Conservation (phyloP, 2,797 vertebrate genomes). For the Clarias platycephalus region DNA sequence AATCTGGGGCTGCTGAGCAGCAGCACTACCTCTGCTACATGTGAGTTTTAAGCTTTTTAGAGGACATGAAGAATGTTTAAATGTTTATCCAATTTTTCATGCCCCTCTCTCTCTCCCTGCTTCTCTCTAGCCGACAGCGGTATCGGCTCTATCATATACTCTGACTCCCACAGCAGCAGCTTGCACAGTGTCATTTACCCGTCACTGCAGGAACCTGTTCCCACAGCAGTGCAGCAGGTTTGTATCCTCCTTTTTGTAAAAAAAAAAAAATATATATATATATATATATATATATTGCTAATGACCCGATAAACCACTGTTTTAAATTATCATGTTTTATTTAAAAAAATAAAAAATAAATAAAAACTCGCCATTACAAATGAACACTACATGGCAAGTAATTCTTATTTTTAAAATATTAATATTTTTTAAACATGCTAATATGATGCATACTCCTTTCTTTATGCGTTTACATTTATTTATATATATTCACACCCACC, state of each 20-base stretch:
- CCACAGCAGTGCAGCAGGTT: slow-evolving; percentile 81
- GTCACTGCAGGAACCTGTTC: slow-evolving; percentile 80
- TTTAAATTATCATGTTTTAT: neutral
- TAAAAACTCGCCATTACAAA: no score
- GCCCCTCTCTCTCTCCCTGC: neutral
- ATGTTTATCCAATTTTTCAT: no score
- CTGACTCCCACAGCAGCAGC: slow-evolving; percentile 89
- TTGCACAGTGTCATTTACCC: slow-evolving; percentile 91
- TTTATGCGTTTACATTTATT: neutral
- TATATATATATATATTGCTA: neutral
- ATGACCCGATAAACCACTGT: neutral
- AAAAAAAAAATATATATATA: neutral
- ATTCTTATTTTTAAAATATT: neutral
- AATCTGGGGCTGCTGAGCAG: slow-evolving; percentile 77
- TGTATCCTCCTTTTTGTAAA: slow-evolving; percentile 69
- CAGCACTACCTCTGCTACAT: slow-evolving; percentile 85
- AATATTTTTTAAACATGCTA: neutral
- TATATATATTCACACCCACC: neutral
- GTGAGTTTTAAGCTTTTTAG: slow-evolving; percentile 25
- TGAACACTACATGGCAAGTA: neutral
- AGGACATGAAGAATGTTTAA: neutral
- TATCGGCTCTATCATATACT: slow-evolving; percentile 92
- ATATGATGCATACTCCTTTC: neutral
- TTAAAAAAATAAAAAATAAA: no score
- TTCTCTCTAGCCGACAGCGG: slow-evolving; percentile 89